These are phyloP conservation scores for Alligator sinensis DNA, from an alignment of 2,113 vertebrate genomes.

Conservation along the genomic window DNA sequence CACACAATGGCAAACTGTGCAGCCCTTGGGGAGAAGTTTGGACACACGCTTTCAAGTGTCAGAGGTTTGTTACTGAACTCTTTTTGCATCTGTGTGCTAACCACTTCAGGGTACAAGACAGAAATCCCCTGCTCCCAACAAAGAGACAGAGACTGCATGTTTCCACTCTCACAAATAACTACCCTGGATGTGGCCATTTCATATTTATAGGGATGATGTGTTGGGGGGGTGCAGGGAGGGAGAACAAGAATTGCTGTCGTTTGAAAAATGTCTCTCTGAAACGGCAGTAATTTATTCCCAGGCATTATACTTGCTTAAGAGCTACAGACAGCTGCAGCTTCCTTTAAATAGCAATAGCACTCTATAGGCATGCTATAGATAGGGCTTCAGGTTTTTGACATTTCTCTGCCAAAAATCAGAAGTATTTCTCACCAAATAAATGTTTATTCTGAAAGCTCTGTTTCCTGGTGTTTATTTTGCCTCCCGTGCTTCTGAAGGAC, in stretches of 20 bases:
- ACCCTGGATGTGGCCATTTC: background rate
- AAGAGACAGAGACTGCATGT: background rate
- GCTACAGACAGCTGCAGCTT: slow-evolving; percentile 69
- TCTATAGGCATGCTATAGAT: slow-evolving; percentile 58
- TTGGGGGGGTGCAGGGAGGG: background rate
- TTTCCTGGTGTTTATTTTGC: slow-evolving; percentile 60
- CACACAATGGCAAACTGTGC: background rate
- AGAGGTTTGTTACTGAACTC: background rate
- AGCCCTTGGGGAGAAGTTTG: background rate
- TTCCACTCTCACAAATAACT: background rate
- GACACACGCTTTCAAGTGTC: background rate
- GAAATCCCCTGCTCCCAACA: slow-evolving; percentile 5
- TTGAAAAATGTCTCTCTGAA: slow-evolving; percentile 62
- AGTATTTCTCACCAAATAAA: slow-evolving; percentile 71
- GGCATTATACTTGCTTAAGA: slow-evolving; percentile 71
- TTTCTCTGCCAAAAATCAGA: slow-evolving; percentile 67
- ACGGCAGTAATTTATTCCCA: slow-evolving; percentile 66
- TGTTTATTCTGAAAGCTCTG: slow-evolving; percentile 69
- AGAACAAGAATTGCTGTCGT: background rate
- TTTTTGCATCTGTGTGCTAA: background rate
- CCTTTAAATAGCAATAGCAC: slow-evolving; percentile 70
- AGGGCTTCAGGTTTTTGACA: slow-evolving; percentile 68
- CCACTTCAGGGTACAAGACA: background rate
- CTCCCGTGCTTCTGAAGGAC: slow-evolving; percentile 12
- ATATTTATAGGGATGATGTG: slow-evolving; percentile 16